Conservation (phyloP, 64 coral and sea anemone genomes). For the Actinia tenebrosa region DNA sequence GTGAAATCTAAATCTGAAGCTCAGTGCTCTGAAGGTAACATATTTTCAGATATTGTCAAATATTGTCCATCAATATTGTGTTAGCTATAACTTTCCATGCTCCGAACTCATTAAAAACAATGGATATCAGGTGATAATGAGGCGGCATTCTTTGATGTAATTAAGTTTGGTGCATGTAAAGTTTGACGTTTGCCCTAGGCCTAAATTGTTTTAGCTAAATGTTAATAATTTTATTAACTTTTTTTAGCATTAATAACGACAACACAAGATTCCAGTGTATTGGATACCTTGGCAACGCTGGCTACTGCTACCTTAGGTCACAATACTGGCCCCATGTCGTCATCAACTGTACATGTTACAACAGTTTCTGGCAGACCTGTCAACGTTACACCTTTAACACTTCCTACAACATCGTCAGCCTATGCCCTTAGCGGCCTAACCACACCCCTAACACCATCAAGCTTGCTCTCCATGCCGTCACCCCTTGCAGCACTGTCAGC, state of each 20-base stretch:
- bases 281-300: constrained; percentile 91
- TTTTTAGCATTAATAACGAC: constrained; percentile 28
- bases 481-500: constrained; percentile 90
- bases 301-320: constrained; percentile 91
- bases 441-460: constrained; percentile 78
- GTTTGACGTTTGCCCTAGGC: too few species aligned
- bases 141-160: too few species aligned
- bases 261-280: constrained; percentile 87
- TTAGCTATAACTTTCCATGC: too few species aligned
- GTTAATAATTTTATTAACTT: not conserved
- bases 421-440: constrained; percentile 44
- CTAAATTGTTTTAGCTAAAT: too few species aligned
- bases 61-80: not conserved
- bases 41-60: not conserved
- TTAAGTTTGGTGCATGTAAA: too few species aligned
- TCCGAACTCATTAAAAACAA: too few species aligned
- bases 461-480: constrained; percentile 64
- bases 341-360: constrained; percentile 65
- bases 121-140: too few species aligned
- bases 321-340: constrained; percentile 45
- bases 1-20: constrained; percentile 77
- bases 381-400: constrained; percentile 74
- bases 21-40: constrained; percentile 19
- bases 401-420: constrained; percentile 59
- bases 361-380: constrained; percentile 57